phyloP scores from a whole-genome alignment of 2,797 vertebrate genomes.

The Sebastiscus albofasciatus region DNA sequence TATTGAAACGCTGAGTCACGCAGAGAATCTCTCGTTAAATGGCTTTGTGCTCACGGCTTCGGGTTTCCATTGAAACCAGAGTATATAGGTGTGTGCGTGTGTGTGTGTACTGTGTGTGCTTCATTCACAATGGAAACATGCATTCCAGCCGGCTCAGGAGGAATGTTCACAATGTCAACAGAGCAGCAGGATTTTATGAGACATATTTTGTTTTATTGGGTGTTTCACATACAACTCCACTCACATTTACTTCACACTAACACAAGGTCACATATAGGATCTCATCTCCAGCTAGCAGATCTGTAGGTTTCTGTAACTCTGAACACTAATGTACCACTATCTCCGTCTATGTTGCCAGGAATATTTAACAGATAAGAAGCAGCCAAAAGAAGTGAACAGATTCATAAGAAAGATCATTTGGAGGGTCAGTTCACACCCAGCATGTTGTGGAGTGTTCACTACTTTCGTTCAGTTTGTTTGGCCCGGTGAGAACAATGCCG shows the following conservation, averaged over 20 bases:
- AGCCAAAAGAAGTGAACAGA: constrained; percentile 24
- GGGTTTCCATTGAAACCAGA: not conserved
- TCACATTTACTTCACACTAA: constrained; percentile 57
- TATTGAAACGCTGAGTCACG: not conserved
- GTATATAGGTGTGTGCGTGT: not conserved
- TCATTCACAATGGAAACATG: not conserved
- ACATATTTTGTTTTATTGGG: constrained; percentile 55
- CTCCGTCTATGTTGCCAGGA: constrained; percentile 34
- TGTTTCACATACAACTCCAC: constrained; percentile 43
- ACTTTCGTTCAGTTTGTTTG: not conserved
- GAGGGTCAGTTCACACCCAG: constrained; percentile 1
- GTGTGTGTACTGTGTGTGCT: not conserved
- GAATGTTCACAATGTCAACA: constrained; percentile 10
- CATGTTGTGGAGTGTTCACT: not conserved
- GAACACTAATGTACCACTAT: not conserved
- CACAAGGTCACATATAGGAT: constrained; percentile 54
- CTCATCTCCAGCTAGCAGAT: constrained; percentile 37
- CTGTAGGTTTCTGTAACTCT: constrained; percentile 53
- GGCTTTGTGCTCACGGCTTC: not conserved
- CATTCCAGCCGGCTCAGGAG: not conserved
- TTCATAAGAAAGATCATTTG: not conserved
- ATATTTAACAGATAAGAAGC: constrained; percentile 40
- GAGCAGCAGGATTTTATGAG: not conserved
- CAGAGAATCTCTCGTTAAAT: not conserved
- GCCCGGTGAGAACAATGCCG: constrained; percentile 21